A percentile compares a stretch with the other conserved stretches of the same genome.
Evolutionary conservation across 1,140 invertebrate species (phyloP).

Genomic region (Eueides isabella): DNA sequence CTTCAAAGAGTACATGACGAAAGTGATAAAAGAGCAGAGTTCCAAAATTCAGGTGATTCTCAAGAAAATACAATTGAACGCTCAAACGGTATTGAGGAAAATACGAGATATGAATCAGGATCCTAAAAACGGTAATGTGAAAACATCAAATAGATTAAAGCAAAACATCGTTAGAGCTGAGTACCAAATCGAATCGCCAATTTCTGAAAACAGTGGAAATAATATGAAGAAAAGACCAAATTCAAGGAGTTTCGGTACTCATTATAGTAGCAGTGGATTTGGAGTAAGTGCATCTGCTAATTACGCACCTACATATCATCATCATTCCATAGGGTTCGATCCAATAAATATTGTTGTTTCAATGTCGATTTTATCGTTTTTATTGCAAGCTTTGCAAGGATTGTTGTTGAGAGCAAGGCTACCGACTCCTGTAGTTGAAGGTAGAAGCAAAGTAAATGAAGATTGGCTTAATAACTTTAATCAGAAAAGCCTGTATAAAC

Average conservation of each 20-base stretch:
- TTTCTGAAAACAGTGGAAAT: slow-evolving; percentile 41
- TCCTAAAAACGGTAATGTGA: slow-evolving; percentile 43
- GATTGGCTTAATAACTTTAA: slow-evolving; percentile 56
- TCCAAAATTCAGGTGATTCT: slow-evolving; percentile 61
- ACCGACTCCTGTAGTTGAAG: slow-evolving; percentile 68
- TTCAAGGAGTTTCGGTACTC: slow-evolving; percentile 60
- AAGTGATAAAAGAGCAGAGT: slow-evolving; percentile 68
- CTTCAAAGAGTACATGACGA: slow-evolving; percentile 66
- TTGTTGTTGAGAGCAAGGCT: slow-evolving; percentile 63
- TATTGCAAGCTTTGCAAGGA: slow-evolving; percentile 76
- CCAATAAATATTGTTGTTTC: slow-evolving; percentile 80
- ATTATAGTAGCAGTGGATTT: slow-evolving; percentile 61
- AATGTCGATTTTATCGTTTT: slow-evolving; percentile 75
- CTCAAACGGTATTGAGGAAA: slow-evolving; percentile 61
- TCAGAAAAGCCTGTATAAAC: slow-evolving; percentile 32
- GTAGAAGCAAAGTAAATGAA: slow-evolving; percentile 63
- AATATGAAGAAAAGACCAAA: slow-evolving; percentile 37
- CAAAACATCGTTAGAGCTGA: slow-evolving; percentile 40
- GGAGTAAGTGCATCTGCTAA: slow-evolving; percentile 56
- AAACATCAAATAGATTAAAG: slow-evolving; percentile 29
- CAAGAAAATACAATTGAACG: slow-evolving; percentile 68
- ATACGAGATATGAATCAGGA: slow-evolving; percentile 57
- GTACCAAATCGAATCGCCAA: slow-evolving; percentile 61
- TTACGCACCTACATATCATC: slow-evolving; percentile 68
- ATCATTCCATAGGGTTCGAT: slow-evolving; percentile 79